Evolutionary conservation across 1,140 invertebrate genomes (phyloP).

Genomic region (Sycophila sp.): DNA sequence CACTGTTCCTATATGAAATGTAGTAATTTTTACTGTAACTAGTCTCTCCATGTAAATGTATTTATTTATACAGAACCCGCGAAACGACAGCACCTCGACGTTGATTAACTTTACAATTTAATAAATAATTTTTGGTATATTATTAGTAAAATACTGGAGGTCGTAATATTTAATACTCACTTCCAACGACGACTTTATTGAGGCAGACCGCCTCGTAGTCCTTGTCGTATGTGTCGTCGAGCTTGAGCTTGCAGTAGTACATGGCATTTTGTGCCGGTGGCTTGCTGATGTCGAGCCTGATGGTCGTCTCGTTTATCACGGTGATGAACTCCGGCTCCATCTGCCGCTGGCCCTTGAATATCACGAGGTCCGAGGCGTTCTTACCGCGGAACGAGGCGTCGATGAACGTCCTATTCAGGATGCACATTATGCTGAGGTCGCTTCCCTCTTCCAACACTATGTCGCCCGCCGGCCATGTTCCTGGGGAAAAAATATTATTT

Average conservation of each 20-base stretch:
- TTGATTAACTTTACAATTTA: too few relatives aligned
- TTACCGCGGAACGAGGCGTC: slow-evolving; percentile 51
- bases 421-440: slow-evolving; percentile 64
- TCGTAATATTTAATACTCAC: too few relatives aligned
- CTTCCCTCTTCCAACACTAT: slow-evolving; percentile 65
- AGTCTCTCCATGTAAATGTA: too few relatives aligned
- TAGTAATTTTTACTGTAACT: too few relatives aligned
- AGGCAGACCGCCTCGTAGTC: slow-evolving; percentile 61
- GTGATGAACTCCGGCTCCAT: slow-evolving; percentile 58
- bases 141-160: too few relatives aligned
- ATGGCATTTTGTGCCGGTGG: slow-evolving; percentile 60
- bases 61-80: too few relatives aligned
- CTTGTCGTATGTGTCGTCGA: slow-evolving; percentile 42
- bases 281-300: slow-evolving; percentile 59
- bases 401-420: slow-evolving; percentile 60
- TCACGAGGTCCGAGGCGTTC: slow-evolving; percentile 63
- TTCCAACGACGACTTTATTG: slow-evolving; percentile 67
- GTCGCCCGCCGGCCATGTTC: slow-evolving; percentile 66
- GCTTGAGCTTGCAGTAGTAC: slow-evolving; percentile 63
- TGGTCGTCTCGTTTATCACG: slow-evolving; percentile 65
- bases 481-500: slow-evolving; percentile 54
- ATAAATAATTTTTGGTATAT: too few relatives aligned
- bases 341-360: slow-evolving; percentile 58
- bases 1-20: too few relatives aligned
- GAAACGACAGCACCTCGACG: too few relatives aligned